phyloP scores from a whole-genome alignment of 2,113 vertebrate species.

The Cervus canadensis region DNA sequence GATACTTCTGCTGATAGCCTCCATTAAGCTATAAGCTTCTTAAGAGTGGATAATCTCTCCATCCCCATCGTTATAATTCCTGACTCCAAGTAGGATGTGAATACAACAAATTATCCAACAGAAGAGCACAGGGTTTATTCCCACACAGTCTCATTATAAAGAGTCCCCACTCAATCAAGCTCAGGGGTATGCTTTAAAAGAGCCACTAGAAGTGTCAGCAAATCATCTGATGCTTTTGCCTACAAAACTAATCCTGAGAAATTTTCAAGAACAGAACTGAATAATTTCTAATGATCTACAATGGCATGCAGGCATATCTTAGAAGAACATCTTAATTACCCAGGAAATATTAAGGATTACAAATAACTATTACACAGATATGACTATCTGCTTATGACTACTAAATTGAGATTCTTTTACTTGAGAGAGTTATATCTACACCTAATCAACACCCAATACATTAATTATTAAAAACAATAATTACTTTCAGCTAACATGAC shows the following conservation, averaged over 20 bases:
- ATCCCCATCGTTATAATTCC: background rate
- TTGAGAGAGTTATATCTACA: background rate
- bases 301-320: background rate
- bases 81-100: background rate
- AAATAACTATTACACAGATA: background rate
- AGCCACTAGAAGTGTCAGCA: background rate
- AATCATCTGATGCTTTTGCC: background rate
- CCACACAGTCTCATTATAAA: background rate
- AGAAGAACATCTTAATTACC: conserved; percentile 12
- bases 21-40: background rate
- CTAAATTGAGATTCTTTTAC: background rate
- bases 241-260: conserved; percentile 15
- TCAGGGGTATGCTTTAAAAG: background rate
- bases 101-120: background rate
- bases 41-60: background rate
- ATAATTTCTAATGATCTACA: background rate
- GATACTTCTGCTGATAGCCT: background rate
- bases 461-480: background rate
- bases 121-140: background rate
- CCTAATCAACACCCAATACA: background rate
- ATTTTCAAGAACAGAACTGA: conserved; percentile 28
- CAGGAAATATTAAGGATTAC: background rate
- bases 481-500: background rate
- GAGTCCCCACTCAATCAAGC: background rate
- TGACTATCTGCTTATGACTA: background rate